Evolutionary conservation across 2,797 vertebrate species (phyloP), one percentile per base, ranked within the genome.

Genomic region (Lagorchestes hirsutus): DNA sequence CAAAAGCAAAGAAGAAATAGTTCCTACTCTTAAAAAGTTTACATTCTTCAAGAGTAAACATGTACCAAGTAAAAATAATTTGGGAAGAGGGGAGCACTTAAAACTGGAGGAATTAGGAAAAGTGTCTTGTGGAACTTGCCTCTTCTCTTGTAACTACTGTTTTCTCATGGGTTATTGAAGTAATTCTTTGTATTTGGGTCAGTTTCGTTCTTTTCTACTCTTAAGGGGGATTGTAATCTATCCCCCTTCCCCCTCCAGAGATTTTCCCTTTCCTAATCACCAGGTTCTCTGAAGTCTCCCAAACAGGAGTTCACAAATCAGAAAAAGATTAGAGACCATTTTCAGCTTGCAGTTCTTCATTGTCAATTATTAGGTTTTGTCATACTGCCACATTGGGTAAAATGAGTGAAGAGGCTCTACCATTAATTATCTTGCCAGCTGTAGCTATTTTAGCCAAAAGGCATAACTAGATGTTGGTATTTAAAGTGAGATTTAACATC

Each of bases 321-420:
- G 90, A 55, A 87, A 91, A 92, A 27, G 40, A 90, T 52, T 54
- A 29, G 56, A 96, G 40, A 16, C 67, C 18, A 4, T 56, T 91
- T 92, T 58, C 46, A 59, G 90, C 54, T 95, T 67, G 46, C 46
- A 57, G 18, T 92, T 94, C 91, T 92, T 12, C 54, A 34, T 0
- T 54, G 54, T 54, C 6, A n/a, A 46, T 95, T 57, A 56, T 92
- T 94, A 87, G 92, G 90, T 52, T 93, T 34, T 14, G 34, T 96
- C n/a, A 54, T 62, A 57, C 55, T 31, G 31, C 92, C 34, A 87
- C 46, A 92, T 54, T 14, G 52, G 55, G 46, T 52, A 90, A 95
- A 91, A 92, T 57, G 24, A 56, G 56, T 57, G 56, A 57, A 57
- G 56, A 57, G 56, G 56, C 56, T 57, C 24, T 28, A 28, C 56